Conservation (phyloP, 30 jellyfish, hydroid and myxozoan genomes). For the Hydractinia symbiolongicarpus region DNA sequence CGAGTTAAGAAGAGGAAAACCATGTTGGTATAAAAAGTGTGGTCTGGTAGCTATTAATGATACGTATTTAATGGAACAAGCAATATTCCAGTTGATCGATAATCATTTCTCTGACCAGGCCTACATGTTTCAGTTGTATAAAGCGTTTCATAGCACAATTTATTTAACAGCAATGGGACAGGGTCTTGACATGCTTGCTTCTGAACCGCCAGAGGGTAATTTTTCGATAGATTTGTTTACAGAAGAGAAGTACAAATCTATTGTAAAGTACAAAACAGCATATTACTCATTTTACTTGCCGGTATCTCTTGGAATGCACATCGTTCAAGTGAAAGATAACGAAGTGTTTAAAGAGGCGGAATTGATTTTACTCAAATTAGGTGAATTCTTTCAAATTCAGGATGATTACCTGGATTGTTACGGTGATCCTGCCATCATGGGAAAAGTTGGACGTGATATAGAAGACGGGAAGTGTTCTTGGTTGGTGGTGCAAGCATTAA, state of each 20-base stretch:
- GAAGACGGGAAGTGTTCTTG: constrained; percentile 88
- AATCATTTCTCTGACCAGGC: constrained; percentile 32
- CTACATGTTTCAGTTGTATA: constrained; percentile 41
- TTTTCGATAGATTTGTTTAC: constrained; percentile 46
- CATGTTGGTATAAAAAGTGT: constrained; percentile 85
- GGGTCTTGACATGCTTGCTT: constrained; percentile 67
- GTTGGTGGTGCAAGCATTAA: constrained; percentile 64
- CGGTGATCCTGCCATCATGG: constrained; percentile 81
- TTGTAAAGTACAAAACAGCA: constrained; percentile 74
- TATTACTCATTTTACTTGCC: constrained; percentile 74
- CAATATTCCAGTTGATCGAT: constrained; percentile 45
- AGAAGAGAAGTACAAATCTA: constrained; percentile 57
- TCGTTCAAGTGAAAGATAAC: constrained; percentile 64
- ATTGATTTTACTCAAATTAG: constrained; percentile 46
- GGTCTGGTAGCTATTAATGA: constrained; percentile 82
- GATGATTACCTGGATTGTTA: constrained; percentile 77
- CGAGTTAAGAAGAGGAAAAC: constrained; percentile 76
- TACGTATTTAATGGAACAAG: constrained; percentile 46
- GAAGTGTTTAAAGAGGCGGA: constrained; percentile 41
- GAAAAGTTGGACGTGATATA: constrained; percentile 88
- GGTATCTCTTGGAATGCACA: constrained; percentile 61
- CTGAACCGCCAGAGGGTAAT: constrained; percentile 47
- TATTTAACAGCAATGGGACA: constrained; percentile 74
- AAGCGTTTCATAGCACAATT: constrained; percentile 50
- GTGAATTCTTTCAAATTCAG: constrained; percentile 77